A percentile compares a stretch with the other conserved stretches of the same genome.
phyloP scores from a whole-genome alignment of 2,797 vertebrate species.

The Taeniopygia guttata region DNA sequence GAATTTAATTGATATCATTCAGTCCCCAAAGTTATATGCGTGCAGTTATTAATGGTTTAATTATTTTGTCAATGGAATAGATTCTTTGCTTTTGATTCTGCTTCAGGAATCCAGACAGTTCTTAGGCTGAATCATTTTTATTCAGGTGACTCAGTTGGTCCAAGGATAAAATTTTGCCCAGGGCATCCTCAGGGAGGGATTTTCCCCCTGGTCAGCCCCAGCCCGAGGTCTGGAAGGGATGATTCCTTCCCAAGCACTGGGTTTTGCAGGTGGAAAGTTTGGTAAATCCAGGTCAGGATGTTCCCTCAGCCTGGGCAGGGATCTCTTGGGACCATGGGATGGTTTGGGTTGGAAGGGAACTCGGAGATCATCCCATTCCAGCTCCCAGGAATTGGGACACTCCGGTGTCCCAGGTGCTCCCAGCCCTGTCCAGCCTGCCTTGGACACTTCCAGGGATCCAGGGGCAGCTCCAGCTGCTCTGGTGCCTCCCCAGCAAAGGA shows the following conservation, averaged over 20 bases:
- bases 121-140: neutral
- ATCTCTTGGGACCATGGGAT: neutral
- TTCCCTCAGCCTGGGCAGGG: neutral
- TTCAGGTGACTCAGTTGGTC: neutral
- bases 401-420: too few relatives aligned
- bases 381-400: rapidly evolving
- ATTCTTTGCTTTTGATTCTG: neutral
- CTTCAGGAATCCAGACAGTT: neutral
- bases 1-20: constrained; percentile 32
- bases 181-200: neutral
- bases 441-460: too few relatives aligned
- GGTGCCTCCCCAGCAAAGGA: neutral
- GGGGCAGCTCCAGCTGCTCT: neutral
- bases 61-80: neutral
- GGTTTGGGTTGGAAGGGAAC: neutral
- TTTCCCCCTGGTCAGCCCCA: neutral
- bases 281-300: neutral
- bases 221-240: neutral
- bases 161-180: neutral
- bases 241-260: neutral
- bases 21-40: neutral
- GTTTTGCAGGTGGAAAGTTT: neutral
- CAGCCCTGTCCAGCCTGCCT: too few relatives aligned
- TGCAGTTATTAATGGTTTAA: constrained; percentile 36
- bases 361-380: neutral